Base-by-base conservation (phyloP, 2,888 invertebrate genomes). In the Pelosia muscerda region DNA sequence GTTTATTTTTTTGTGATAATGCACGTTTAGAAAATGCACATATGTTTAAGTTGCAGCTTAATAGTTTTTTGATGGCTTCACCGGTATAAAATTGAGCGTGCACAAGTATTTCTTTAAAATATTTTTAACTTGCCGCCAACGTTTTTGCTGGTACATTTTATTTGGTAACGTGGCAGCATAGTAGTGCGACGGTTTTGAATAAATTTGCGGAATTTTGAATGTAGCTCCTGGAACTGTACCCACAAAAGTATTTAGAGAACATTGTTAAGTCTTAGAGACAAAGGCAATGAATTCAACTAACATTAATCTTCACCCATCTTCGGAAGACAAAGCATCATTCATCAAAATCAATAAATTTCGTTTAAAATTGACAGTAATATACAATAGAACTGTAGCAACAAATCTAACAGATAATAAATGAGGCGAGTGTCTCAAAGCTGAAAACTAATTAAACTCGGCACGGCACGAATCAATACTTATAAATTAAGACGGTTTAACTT, bases 401-500 rank as follows among this genome's bases (percentile, higher is more conserved):
- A 86, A 84, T 82, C 84, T 85, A 76, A 86, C 83, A 85, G 88
- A 89, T 90, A 89, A 92, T 90, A 92, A 92, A 92, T 91, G 89
- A 91, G 87, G 78, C 83, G 81, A 84, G 84, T 85, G 84, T 86
- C 86, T 88, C 87, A 86, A 86, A 90, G 86, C 87, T 88, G 80
- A 85, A 88, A 94, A 93, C 92, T 93, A 94, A 94, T 94, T 94
- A 92, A 93, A 93, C 88, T 92, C 86, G 86, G 78, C 67, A 82
- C 86, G 84, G 83, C 85, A 85, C 86, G 86, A 92, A 92, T 92
- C 93, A 90, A 94, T 94, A 92, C 91, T 91, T 91, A 89, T 89
- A 90, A 92, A 93, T 92, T 90, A 92, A 92, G 91, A 92, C 86
- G 88, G 86, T 90, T 89, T 87, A 90, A 90, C 89, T 92, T 86